Percentiles rank a stretch among this genome's conserved stretches.
Conservation (phyloP, 2,797 vertebrate species). For the Chaetophractus vellerosus region DNA sequence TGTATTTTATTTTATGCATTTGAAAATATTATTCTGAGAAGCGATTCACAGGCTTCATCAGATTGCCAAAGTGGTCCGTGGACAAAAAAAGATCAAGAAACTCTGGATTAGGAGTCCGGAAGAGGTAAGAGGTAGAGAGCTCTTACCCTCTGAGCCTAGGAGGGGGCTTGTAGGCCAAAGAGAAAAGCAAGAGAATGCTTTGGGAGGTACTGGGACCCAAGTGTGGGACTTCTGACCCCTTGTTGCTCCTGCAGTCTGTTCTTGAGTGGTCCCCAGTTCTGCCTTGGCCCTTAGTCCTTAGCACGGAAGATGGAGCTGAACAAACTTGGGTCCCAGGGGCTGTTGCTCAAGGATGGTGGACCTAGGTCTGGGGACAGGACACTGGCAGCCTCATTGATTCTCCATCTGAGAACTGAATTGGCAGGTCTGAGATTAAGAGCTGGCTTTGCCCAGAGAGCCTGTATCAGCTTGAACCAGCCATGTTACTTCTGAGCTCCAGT, state of each 20-base stretch:
- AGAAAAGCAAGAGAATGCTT: background rate
- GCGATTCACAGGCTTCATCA: background rate
- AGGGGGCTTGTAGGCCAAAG: background rate
- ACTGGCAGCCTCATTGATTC: background rate
- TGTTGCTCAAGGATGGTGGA: background rate
- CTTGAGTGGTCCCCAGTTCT: background rate
- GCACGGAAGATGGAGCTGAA: background rate
- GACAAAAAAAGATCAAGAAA: conserved; percentile 14
- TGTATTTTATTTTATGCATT: conserved; percentile 57
- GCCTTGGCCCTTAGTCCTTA: background rate
- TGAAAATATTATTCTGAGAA: conserved; percentile 41
- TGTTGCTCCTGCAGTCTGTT: background rate
- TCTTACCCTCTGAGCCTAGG: background rate
- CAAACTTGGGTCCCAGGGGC: background rate
- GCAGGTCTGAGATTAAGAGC: conserved; percentile 1
- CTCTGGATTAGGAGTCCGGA: background rate
- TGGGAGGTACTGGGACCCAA: background rate
- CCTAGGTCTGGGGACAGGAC: background rate
- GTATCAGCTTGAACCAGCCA: background rate
- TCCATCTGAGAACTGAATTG: background rate
- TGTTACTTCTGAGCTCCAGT: background rate
- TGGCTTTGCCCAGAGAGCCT: background rate
- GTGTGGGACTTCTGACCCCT: background rate
- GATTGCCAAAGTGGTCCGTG: background rate
- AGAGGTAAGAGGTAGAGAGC: background rate